A percentile compares a stretch with the other conserved stretches of the same genome.
phyloP scores from a whole-genome alignment of 2,797 vertebrate species.

The Miichthys miiuy region DNA sequence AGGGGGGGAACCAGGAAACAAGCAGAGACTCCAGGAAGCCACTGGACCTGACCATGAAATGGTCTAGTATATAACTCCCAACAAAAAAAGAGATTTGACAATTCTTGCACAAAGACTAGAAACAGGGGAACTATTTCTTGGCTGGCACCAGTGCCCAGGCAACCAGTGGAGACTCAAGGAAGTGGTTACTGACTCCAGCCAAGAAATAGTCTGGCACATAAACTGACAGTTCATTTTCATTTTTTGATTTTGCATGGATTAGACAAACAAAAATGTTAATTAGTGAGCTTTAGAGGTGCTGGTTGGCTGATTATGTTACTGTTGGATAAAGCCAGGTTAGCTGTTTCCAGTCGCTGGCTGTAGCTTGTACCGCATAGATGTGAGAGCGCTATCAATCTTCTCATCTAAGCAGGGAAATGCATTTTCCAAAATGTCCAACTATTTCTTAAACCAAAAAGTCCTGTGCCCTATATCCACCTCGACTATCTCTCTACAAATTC shows the following conservation, averaged over 20 bases:
- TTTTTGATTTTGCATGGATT: neutral
- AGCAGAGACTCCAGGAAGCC: neutral
- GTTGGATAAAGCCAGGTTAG: neutral
- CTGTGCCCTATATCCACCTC: neutral
- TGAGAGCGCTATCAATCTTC: neutral
- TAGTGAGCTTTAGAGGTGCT: neutral
- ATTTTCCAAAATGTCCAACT: neutral
- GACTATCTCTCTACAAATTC: neutral
- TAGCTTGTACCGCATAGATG: neutral
- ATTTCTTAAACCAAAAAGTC: slow-evolving; percentile 4
- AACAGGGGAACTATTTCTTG: neutral
- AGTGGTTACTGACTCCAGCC: neutral
- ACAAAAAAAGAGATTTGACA: neutral
- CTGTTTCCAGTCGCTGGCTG: neutral
- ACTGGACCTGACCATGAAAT: neutral
- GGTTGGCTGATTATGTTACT: neutral
- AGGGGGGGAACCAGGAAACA: neutral
- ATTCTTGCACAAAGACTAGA: neutral
- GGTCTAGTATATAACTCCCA: neutral
- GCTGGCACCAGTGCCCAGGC: neutral
- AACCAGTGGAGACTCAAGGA: neutral
- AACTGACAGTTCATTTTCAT: neutral
- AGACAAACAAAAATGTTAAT: neutral
- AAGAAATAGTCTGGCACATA: neutral
- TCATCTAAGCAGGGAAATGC: neutral